A percentile compares a stretch with the other conserved stretches of the same genome.
These are phyloP conservation scores for Eupithecia subfuscata DNA, from an alignment of 2,888 invertebrate genomes.

Conservation along the genomic window DNA sequence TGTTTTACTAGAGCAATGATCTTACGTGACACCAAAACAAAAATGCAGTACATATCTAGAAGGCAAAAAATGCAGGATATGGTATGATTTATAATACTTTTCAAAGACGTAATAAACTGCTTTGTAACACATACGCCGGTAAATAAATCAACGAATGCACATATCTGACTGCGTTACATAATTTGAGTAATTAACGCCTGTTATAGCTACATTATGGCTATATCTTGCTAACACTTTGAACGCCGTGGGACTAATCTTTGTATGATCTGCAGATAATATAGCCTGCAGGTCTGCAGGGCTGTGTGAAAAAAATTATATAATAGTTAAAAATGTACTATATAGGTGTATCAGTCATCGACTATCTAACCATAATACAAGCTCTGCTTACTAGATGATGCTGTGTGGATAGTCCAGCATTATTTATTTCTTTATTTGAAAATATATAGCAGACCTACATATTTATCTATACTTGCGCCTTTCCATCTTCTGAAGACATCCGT, in stretches of 20 bases:
- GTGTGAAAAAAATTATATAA: too few species aligned
- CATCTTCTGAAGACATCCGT: too few species aligned
- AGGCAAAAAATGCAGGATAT: conserved; percentile 22
- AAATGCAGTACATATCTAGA: neutral
- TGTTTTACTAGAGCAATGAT: neutral
- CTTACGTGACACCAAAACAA: neutral
- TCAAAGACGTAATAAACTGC: conserved; percentile 26
- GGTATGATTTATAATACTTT: conserved; percentile 23
- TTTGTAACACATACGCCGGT: conserved; percentile 6
- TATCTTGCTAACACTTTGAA: neutral
- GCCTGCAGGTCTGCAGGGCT: too few species aligned
- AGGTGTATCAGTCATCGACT: too few species aligned
- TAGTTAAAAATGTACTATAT: too few species aligned
- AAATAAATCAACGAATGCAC: conserved; percentile 7
- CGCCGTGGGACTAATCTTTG: neutral
- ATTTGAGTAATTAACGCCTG: neutral
- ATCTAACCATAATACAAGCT: too few species aligned
- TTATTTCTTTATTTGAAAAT: too few species aligned
- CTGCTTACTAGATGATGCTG: too few species aligned
- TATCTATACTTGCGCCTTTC: too few species aligned
- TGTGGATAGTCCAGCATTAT: too few species aligned
- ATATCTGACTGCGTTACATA: neutral
- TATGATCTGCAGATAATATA: neutral
- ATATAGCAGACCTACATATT: too few species aligned
- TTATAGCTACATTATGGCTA: neutral